These are phyloP conservation scores for Schlechtendalia chinensis DNA, from an alignment of 1,140 invertebrate species.

Conservation along the genomic window DNA sequence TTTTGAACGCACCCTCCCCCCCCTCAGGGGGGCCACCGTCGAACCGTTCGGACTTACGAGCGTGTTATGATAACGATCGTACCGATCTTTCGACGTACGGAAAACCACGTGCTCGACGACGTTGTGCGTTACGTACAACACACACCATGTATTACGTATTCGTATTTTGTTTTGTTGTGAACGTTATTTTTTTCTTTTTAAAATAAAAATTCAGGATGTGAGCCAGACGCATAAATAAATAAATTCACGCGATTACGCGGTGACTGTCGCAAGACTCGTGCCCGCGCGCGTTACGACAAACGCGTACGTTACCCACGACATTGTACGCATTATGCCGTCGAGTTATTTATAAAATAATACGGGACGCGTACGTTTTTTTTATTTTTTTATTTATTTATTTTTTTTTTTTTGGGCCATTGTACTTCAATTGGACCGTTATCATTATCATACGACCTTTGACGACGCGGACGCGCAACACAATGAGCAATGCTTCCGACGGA, in stretches of 20 bases:
- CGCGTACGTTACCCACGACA: too few relatives aligned
- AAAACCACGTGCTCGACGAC: too few relatives aligned
- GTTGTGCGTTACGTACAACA: too few relatives aligned
- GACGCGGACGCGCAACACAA: too few relatives aligned
- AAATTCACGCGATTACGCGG: background rate
- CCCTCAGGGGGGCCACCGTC: too few relatives aligned
- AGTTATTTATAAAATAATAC: background rate
- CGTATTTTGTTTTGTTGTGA: background rate
- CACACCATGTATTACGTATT: too few relatives aligned
- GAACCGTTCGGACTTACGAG: too few relatives aligned
- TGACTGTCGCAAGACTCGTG: background rate
- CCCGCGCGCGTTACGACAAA: background rate
- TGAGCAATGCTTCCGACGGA: too few relatives aligned
- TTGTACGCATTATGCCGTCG: background rate
- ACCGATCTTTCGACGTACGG: too few relatives aligned
- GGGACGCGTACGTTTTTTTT: background rate
- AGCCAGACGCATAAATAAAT: conserved; percentile 39
- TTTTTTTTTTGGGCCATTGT: background rate
- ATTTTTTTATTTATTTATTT: too few relatives aligned
- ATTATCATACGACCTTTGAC: conserved; percentile 21
- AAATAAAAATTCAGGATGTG: conserved; percentile 28
- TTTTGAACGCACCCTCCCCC: too few relatives aligned
- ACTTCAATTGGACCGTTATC: background rate
- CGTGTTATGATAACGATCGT: too few relatives aligned
- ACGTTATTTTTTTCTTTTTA: conserved; percentile 1